Conservation (phyloP, 2,113 vertebrate genomes). For the Orcinus orca region DNA sequence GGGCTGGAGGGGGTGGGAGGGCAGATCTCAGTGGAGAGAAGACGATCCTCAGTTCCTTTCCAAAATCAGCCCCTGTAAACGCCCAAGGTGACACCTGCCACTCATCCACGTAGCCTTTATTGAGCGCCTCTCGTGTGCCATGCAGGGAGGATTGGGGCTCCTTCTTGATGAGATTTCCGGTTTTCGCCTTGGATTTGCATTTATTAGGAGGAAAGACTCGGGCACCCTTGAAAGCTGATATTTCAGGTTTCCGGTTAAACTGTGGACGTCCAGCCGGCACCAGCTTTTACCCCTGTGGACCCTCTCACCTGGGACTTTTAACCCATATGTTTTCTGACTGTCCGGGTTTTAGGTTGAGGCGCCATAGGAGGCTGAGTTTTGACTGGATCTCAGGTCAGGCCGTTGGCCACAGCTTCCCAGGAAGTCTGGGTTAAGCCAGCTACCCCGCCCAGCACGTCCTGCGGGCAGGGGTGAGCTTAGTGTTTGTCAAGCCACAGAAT, state of each 20-base stretch:
- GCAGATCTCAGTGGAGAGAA: background rate
- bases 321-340: background rate
- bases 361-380: constrained; percentile 54
- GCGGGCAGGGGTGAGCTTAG: constrained; percentile 66
- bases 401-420: background rate
- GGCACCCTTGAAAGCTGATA: background rate
- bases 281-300: fast-evolving
- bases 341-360: constrained; percentile 54
- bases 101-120: background rate
- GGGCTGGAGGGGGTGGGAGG: no score
- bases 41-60: background rate
- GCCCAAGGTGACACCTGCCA: background rate
- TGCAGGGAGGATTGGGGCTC: fast-evolving
- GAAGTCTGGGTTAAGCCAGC: constrained; percentile 55
- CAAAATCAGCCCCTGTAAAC: fast-evolving
- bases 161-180: background rate
- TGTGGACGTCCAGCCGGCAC: fast-evolving
- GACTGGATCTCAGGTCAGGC: constrained; percentile 63
- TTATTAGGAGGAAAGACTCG: background rate
- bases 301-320: background rate
- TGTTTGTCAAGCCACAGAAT: constrained; percentile 61
- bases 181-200: background rate
- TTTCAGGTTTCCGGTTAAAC: background rate
- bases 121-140: fast-evolving
- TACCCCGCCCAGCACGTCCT: constrained; percentile 39